Evolutionary conservation across 64 coral and sea anemone genomes (phyloP).

Genomic region (Anthopleura sola): DNA sequence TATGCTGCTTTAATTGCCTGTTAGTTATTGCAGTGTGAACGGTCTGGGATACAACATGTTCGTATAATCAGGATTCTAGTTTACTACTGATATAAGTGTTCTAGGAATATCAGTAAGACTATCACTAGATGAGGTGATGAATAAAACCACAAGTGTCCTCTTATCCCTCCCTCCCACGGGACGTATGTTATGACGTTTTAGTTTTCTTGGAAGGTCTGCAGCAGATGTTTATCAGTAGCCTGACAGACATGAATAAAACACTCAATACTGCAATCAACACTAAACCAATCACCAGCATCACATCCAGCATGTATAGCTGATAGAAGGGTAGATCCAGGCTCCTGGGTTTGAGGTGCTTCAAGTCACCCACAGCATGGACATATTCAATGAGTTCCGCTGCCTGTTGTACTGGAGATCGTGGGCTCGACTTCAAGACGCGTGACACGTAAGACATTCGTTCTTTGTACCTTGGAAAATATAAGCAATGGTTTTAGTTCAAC

Average conservation of each 20-base stretch:
- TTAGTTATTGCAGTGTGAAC: no score
- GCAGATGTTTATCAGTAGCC: background rate
- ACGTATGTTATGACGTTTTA: background rate
- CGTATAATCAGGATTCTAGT: no score
- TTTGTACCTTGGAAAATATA: background rate
- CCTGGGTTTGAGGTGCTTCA: conserved; percentile 14
- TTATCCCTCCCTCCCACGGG: background rate
- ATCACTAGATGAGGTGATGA: no score
- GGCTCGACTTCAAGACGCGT: background rate
- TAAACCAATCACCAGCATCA: background rate
- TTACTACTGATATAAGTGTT: no score
- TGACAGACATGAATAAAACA: background rate
- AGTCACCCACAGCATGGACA: background rate
- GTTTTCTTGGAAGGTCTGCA: background rate
- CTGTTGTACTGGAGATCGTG: conserved; percentile 24
- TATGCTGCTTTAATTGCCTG: no score
- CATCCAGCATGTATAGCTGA: conserved; percentile 33
- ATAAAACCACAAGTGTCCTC: background rate
- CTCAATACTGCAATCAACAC: background rate
- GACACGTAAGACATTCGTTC: background rate
- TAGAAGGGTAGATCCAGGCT: conserved; percentile 26
- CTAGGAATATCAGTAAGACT: no score
- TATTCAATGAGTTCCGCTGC: conserved; percentile 31
- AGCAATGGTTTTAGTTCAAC: background rate
- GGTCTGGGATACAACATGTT: no score